These are phyloP conservation scores for Calosoma granatense DNA, from an alignment of 1,140 invertebrate species.

Conservation along the genomic window DNA sequence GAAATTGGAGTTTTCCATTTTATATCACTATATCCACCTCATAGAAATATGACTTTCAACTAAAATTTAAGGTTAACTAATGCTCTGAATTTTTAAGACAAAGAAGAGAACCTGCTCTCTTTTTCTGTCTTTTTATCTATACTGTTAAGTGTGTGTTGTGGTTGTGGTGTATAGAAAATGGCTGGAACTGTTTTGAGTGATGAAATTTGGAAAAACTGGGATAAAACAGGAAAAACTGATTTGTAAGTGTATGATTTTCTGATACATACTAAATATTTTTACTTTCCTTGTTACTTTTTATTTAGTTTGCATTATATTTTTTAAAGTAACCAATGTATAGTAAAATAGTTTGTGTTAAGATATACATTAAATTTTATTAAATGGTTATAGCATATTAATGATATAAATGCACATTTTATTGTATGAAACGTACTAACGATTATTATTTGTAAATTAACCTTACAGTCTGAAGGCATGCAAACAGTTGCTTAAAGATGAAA, in stretches of 20 bases:
- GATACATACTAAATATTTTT: slow-evolving; percentile 25
- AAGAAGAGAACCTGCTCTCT: slow-evolving; percentile 2
- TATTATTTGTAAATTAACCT: too few relatives aligned
- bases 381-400: too few relatives aligned
- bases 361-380: too few relatives aligned
- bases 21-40: neutral
- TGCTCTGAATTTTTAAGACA: neutral
- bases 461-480: slow-evolving; percentile 43
- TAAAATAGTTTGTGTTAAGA: too few relatives aligned
- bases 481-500: slow-evolving; percentile 42
- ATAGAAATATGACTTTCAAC: neutral
- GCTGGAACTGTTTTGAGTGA: slow-evolving; percentile 38
- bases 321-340: slow-evolving; percentile 8
- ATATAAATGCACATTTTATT: too few relatives aligned
- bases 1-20: neutral
- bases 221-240: slow-evolving; percentile 51
- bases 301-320: slow-evolving; percentile 11
- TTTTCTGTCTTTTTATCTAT: too few relatives aligned
- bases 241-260: slow-evolving; percentile 46
- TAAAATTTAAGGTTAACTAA: neutral
- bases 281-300: slow-evolving; percentile 24
- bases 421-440: too few relatives aligned
- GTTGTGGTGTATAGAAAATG: slow-evolving; percentile 30
- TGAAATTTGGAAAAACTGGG: slow-evolving; percentile 56
- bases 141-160: too few relatives aligned